These are phyloP conservation scores for Diogma glabrata DNA, from an alignment of 2,888 invertebrate genomes.

Conservation along the genomic window DNA sequence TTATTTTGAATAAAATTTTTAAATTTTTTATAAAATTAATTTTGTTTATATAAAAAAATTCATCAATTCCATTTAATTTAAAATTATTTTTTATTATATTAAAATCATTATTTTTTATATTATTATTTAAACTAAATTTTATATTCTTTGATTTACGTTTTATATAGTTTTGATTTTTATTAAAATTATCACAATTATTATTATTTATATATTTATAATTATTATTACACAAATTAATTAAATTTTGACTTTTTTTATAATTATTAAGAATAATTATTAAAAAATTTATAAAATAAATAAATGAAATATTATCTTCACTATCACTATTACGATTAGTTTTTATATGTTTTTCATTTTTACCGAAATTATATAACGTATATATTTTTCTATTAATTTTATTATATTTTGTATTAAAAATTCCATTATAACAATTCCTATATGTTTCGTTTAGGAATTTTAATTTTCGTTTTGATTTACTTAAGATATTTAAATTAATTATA, in stretches of 20 bases:
- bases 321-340: background rate
- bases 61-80: conserved; percentile 5
- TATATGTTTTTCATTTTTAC: conserved; percentile 18
- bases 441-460: too few relatives aligned
- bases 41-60: background rate
- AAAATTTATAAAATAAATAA: conserved; percentile 3
- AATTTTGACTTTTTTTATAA: conserved; percentile 8
- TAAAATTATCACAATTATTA: conserved; percentile 9
- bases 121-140: conserved; percentile 4
- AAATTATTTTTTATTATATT: background rate
- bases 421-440: too few relatives aligned
- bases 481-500: too few relatives aligned
- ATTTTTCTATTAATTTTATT: conserved; percentile 1
- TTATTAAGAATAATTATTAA: conserved; percentile 8
- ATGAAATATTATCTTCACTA: background rate
- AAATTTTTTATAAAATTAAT: background rate
- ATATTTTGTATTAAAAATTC: conserved; percentile 4
- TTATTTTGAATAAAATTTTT: background rate
- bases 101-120: conserved; percentile 5
- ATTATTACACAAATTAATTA: conserved; percentile 8
- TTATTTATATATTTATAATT: conserved; percentile 9
- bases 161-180: background rate
- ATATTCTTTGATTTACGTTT: background rate
- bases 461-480: too few relatives aligned
- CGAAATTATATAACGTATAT: conserved; percentile 15